Percentiles rank a stretch among this genome's conserved stretches.
These are phyloP conservation scores for Strix uralensis DNA, from an alignment of 2,113 vertebrate species.

Conservation along the genomic window DNA sequence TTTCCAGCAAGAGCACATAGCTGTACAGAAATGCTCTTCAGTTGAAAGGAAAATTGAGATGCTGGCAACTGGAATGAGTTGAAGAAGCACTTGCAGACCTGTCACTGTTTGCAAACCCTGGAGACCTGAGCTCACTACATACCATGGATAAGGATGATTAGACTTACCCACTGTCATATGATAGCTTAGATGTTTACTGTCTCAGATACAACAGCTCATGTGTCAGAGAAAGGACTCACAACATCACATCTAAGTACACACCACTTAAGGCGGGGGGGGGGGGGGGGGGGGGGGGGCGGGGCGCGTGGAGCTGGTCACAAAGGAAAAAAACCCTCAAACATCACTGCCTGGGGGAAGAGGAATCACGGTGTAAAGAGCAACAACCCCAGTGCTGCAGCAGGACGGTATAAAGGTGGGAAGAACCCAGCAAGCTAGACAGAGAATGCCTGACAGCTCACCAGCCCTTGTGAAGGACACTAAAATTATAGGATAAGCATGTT, in stretches of 20 bases:
- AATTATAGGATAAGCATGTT: neutral
- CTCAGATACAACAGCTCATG: constrained; percentile 3
- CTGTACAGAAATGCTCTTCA: neutral
- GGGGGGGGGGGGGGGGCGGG: too few species aligned
- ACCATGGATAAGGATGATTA: constrained; percentile 31
- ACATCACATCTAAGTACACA: neutral
- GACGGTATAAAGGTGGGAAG: neutral
- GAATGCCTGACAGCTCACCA: neutral
- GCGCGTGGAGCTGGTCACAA: too few species aligned
- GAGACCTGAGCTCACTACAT: constrained; percentile 26
- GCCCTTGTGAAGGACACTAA: neutral
- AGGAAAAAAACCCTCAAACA: neutral
- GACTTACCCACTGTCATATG: constrained; percentile 12
- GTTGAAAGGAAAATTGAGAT: neutral
- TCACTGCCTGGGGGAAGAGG: neutral
- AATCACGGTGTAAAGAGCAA: neutral
- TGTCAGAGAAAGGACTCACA: neutral
- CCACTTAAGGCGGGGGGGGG: neutral
- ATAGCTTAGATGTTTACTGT: constrained; percentile 46
- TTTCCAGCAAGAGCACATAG: neutral
- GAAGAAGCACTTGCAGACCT: constrained; percentile 4
- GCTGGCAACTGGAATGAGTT: neutral
- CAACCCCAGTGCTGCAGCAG: neutral
- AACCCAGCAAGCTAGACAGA: neutral
- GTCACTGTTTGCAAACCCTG: constrained; percentile 42